Conservation (phyloP, 2,113 vertebrate genomes). For the Mustela nigripes region DNA sequence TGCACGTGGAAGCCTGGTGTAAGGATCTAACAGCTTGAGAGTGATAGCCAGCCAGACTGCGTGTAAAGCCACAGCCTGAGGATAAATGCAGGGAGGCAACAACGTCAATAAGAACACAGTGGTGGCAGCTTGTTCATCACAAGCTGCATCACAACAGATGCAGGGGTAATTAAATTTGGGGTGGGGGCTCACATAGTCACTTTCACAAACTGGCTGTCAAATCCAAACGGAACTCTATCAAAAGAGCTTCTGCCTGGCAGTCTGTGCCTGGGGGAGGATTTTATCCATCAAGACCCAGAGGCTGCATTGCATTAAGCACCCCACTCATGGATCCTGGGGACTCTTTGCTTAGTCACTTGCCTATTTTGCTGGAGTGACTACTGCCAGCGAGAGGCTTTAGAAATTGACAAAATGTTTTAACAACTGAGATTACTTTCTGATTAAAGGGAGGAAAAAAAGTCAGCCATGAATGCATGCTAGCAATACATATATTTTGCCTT, state of each 20-base stretch:
- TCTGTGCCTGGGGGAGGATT: not conserved
- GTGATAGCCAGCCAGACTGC: not conserved
- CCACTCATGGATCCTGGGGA: not conserved
- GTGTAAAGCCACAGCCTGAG: not conserved
- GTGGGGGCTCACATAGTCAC: not conserved
- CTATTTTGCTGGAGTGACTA: not conserved
- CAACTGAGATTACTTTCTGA: not conserved
- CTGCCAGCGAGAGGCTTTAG: not conserved
- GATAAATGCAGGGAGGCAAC: not conserved
- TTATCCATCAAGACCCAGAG: not conserved
- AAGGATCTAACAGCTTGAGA: not conserved
- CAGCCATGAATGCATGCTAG: not conserved
- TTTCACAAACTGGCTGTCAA: conserved; percentile 39
- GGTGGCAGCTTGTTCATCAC: not conserved
- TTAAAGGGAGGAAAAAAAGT: not conserved
- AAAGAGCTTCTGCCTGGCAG: not conserved
- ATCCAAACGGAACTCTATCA: not conserved
- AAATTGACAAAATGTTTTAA: not conserved
- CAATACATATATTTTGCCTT: not conserved
- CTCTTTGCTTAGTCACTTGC: not conserved
- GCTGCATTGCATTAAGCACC: not conserved
- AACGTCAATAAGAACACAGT: not conserved
- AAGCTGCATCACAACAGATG: not conserved
- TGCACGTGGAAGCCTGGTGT: not conserved
- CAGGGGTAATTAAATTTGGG: not conserved